These are phyloP conservation scores for Miniopterus natalensis DNA, from an alignment of 2,113 vertebrate genomes.

Conservation along the genomic window DNA sequence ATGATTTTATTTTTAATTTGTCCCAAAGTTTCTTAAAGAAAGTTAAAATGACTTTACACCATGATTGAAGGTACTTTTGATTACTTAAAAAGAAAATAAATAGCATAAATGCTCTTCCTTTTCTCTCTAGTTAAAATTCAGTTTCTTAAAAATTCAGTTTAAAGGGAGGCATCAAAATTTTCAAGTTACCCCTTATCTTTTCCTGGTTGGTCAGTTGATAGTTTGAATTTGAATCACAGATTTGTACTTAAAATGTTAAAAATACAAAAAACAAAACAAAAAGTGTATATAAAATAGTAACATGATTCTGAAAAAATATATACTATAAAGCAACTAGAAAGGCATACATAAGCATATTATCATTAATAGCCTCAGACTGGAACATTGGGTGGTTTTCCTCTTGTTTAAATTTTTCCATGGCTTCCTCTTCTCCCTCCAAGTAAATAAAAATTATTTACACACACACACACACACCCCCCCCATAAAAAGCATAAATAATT, in stretches of 20 bases:
- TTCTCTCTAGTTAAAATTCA: not conserved
- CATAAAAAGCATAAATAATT: not conserved
- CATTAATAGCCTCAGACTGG: not conserved
- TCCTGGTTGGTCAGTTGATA: not conserved
- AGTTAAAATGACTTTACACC: constrained; percentile 9
- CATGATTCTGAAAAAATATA: not conserved
- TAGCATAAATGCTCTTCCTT: not conserved
- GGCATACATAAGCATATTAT: not conserved
- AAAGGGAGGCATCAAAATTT: constrained; percentile 5
- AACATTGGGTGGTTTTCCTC: not conserved
- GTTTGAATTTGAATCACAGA: constrained; percentile 9
- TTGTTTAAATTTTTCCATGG: not conserved
- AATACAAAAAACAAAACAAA: not conserved
- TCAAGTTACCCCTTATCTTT: not conserved
- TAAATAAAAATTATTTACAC: not conserved
- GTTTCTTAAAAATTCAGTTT: constrained; percentile 36
- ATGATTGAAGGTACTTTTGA: not conserved
- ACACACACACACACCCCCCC: not conserved
- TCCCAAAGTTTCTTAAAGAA: constrained; percentile 4
- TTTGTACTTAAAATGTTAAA: not conserved
- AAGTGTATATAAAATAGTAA: not conserved
- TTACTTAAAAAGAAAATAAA: constrained; percentile 33
- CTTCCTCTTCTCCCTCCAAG: not conserved
- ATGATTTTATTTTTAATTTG: constrained; percentile 5
- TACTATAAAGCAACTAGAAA: not conserved